Conservation (phyloP, 1,140 invertebrate species). For the Epicauta chinensis region DNA sequence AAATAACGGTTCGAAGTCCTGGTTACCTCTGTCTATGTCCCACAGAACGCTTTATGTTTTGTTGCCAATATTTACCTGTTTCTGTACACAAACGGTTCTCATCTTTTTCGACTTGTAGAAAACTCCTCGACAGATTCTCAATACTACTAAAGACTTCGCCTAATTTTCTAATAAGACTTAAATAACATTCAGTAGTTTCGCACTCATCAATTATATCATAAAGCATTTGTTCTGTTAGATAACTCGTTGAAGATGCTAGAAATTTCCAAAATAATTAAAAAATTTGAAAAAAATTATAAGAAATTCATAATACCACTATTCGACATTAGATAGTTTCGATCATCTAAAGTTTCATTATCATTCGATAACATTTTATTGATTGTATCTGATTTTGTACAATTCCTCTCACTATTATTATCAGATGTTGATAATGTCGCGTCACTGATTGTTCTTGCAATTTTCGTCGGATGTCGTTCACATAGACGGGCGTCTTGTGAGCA, state of each 20-base stretch:
- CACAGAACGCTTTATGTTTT: too few species aligned
- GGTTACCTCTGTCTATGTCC: too few species aligned
- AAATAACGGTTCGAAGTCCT: too few species aligned
- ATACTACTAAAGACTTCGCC: conserved; percentile 67
- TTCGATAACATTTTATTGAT: neutral
- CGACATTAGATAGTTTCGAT: too few species aligned
- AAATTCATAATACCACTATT: too few species aligned
- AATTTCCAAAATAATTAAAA: too few species aligned
- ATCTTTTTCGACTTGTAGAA: conserved; percentile 45
- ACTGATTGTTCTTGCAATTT: conserved; percentile 57
- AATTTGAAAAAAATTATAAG: too few species aligned
- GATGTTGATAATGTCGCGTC: conserved; percentile 14
- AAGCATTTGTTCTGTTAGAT: conserved; percentile 61
- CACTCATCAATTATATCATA: conserved; percentile 60
- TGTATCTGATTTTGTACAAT: conserved; percentile 13
- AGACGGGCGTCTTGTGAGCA: conserved; percentile 77
- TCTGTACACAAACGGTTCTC: too few species aligned
- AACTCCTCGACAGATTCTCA: conserved; percentile 63
- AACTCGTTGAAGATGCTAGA: conserved; percentile 31
- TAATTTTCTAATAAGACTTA: conserved; percentile 59
- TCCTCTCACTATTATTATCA: conserved; percentile 19
- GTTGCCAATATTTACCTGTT: neutral
- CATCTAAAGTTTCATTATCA: too few species aligned
- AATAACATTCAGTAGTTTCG: conserved; percentile 54
- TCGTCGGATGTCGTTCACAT: conserved; percentile 69